Conservation (phyloP, 2,888 invertebrate genomes). For the Hirtodrosophila histrioides region DNA sequence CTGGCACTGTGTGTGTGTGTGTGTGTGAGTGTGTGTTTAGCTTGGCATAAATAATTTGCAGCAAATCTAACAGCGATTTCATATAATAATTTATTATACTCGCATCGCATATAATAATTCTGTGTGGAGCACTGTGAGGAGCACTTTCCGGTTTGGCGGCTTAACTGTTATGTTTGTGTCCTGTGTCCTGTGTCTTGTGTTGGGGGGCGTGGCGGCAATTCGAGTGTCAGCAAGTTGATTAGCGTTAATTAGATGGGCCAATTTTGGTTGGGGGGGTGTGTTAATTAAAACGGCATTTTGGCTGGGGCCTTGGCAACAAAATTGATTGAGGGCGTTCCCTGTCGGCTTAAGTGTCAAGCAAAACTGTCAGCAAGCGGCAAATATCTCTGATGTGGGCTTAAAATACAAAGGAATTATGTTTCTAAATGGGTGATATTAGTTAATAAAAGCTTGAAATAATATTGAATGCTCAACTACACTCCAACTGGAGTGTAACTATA, state of each 20-base stretch:
- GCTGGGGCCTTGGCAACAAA: constrained; percentile 29
- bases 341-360: constrained; percentile 39
- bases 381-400: constrained; percentile 9
- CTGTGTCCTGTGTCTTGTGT: constrained; percentile 1
- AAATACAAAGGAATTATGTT: neutral
- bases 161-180: constrained; percentile 26
- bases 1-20: neutral
- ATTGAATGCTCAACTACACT: too few species aligned
- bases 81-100: constrained; percentile 64
- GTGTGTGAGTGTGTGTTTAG: constrained; percentile 23
- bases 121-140: constrained; percentile 3
- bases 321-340: constrained; percentile 51
- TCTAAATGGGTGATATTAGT: too few species aligned
- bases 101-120: constrained; percentile 40
- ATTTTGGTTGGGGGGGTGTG: constrained; percentile 16
- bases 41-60: constrained; percentile 64
- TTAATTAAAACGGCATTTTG: constrained; percentile 46
- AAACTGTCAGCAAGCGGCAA: constrained; percentile 10
- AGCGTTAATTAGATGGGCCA: constrained; percentile 63
- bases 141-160: constrained; percentile 23
- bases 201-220: constrained; percentile 25
- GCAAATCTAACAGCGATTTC: constrained; percentile 65
- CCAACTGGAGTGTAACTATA: too few species aligned
- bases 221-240: constrained; percentile 67
- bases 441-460: too few species aligned